These are phyloP conservation scores for Dendrolimus punctatus DNA, from an alignment of 1,140 invertebrate genomes.

Conservation along the genomic window DNA sequence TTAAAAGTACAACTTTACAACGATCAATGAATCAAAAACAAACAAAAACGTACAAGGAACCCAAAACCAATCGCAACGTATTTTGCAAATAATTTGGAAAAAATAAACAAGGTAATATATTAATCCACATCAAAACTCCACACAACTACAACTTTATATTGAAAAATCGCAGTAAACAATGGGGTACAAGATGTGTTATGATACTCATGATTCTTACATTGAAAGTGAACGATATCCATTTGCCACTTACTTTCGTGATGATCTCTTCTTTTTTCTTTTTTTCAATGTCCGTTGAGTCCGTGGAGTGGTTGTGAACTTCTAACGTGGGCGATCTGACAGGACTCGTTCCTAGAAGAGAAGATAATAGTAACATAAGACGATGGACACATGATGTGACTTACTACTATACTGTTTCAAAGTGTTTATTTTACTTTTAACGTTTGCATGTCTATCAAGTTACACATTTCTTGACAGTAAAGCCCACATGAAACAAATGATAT, in stretches of 20 bases:
- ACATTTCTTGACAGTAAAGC: no score
- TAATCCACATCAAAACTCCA: constrained; percentile 45
- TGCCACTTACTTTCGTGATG: constrained; percentile 50
- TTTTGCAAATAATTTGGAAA: constrained; percentile 17
- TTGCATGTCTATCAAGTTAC: no score
- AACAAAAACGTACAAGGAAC: constrained; percentile 19
- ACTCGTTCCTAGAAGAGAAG: constrained; percentile 52
- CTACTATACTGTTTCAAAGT: no score
- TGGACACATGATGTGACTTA: no score
- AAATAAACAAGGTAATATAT: constrained; percentile 14
- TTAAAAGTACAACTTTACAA: no score
- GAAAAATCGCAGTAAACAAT: constrained; percentile 30
- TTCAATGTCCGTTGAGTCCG: constrained; percentile 80
- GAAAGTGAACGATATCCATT: not conserved
- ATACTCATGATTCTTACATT: no score
- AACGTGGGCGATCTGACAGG: constrained; percentile 73
- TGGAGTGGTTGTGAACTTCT: constrained; percentile 81
- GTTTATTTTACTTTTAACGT: no score
- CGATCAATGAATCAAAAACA: constrained; percentile 1
- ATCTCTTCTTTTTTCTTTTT: constrained; percentile 81
- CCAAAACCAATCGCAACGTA: constrained; percentile 32
- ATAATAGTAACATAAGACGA: not conserved
- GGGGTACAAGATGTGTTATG: constrained; percentile 13
- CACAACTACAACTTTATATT: constrained; percentile 34
- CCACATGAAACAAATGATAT: no score